These are phyloP conservation scores for Abrostola triplasia DNA, from an alignment of 2,888 invertebrate species.

Conservation along the genomic window DNA sequence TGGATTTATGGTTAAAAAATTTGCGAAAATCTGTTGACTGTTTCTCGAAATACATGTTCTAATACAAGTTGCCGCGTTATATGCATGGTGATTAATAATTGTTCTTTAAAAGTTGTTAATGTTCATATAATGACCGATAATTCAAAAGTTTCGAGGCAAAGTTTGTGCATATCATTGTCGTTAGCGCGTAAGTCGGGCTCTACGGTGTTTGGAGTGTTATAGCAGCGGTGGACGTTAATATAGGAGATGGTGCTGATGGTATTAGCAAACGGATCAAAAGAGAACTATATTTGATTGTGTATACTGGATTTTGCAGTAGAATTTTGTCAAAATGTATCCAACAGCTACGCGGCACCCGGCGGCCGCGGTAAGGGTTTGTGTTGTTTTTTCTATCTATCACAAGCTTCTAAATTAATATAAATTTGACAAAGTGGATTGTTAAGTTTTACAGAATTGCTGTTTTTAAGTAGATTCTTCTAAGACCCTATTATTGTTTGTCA, in stretches of 20 bases:
- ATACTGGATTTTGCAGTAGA: conserved; percentile 53
- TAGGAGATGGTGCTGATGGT: conserved; percentile 79
- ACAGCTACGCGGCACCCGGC: conserved; percentile 93
- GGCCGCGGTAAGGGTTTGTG: conserved; percentile 91
- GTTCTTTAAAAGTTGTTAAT: conserved; percentile 66
- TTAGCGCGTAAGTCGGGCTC: conserved; percentile 78
- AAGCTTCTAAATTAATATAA: conserved; percentile 16
- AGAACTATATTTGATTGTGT: conserved; percentile 77
- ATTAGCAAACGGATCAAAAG: conserved; percentile 75
- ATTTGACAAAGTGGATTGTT: conserved; percentile 4
- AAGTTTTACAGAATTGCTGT: conserved; percentile 23
- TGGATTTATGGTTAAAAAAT: conserved; percentile 82
- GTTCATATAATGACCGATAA: conserved; percentile 81
- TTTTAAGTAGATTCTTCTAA: conserved; percentile 33
- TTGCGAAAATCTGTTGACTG: conserved; percentile 73
- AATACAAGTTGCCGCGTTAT: conserved; percentile 56
- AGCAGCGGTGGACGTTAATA: conserved; percentile 73
- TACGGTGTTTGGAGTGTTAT: conserved; percentile 78
- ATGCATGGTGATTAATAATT: conserved; percentile 58
- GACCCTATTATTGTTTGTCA: conserved; percentile 57
- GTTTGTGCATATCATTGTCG: conserved; percentile 87
- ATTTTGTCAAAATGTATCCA: conserved; percentile 90
- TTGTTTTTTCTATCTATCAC: conserved; percentile 67
- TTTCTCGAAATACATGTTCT: conserved; percentile 59
- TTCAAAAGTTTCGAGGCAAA: conserved; percentile 83